Conservation (phyloP, 23 tunicate genomes). For the Trididemnum miniatum region DNA sequence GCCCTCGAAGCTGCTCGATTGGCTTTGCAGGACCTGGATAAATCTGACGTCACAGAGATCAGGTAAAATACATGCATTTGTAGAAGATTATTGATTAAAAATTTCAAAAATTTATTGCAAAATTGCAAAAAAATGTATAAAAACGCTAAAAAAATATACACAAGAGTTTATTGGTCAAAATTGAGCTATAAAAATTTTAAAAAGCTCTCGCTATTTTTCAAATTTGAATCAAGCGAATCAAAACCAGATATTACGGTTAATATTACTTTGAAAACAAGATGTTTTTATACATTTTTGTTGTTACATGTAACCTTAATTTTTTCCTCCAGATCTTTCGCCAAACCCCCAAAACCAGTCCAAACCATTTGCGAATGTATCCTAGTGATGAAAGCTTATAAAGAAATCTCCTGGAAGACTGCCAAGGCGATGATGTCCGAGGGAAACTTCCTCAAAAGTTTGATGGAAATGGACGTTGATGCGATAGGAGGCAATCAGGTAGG, state of each 20-base stretch:
- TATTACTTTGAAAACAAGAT: too few species aligned
- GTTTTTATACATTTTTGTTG: too few species aligned
- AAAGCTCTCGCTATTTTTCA: too few species aligned
- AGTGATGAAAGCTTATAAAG: constrained; percentile 93
- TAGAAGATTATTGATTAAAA: too few species aligned
- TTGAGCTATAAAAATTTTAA: too few species aligned
- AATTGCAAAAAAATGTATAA: too few species aligned
- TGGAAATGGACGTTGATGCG: constrained; percentile 99
- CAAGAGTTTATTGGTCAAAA: too few species aligned
- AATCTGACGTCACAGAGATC: constrained; percentile 98
- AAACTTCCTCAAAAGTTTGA: constrained; percentile 89
- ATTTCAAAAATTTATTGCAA: too few species aligned
- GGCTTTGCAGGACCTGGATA: constrained; percentile 97
- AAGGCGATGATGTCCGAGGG: constrained; percentile 99
- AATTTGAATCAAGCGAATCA: too few species aligned
- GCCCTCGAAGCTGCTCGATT: constrained; percentile 97
- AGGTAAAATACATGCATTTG: too few species aligned
- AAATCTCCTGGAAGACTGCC: constrained; percentile 97
- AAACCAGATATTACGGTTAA: too few species aligned
- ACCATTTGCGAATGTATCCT: constrained; percentile 97
- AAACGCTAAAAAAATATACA: too few species aligned
- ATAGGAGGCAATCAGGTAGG: constrained; percentile 81
- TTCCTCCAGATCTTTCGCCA: constrained; percentile 88
- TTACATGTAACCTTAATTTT: not conserved
- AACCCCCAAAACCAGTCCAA: constrained; percentile 97